Evolutionary conservation across 2,888 invertebrate genomes (phyloP).

Genomic region (Ectemnius continuus): DNA sequence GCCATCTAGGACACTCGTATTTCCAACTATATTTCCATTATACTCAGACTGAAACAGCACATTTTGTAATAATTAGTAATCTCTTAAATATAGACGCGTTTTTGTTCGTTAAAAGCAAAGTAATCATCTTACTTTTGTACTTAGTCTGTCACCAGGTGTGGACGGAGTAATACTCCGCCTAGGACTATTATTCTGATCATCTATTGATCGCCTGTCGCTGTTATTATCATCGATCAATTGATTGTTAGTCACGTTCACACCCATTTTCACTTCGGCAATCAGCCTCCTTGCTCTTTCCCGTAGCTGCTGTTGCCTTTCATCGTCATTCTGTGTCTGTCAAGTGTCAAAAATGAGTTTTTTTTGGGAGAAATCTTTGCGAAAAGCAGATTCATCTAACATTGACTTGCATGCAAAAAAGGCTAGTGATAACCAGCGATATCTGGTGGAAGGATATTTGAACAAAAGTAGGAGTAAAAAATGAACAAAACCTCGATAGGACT

Average conservation of each 20-base stretch:
- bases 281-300: constrained; percentile 93
- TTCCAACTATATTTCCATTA: constrained; percentile 79
- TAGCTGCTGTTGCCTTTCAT: constrained; percentile 91
- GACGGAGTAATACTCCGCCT: constrained; percentile 75
- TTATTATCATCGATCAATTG: constrained; percentile 74
- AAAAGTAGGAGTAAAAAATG: constrained; percentile 11
- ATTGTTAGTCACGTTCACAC: constrained; percentile 77
- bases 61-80: background rate
- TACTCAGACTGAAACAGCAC: constrained; percentile 74
- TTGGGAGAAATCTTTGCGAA: no score
- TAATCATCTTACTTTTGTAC: constrained; percentile 68
- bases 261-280: constrained; percentile 91
- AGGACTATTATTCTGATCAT: constrained; percentile 77
- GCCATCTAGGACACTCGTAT: constrained; percentile 61
- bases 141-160: constrained; percentile 73
- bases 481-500: constrained; percentile 79
- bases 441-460: constrained; percentile 11
- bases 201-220: constrained; percentile 73
- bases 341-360: no score
- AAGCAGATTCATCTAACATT: no score
- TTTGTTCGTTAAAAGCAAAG: background rate
- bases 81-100: background rate
- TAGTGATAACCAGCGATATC: background rate
- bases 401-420: background rate
- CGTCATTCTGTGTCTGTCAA: constrained; percentile 82